Percentiles rank a stretch among this genome's conserved stretches.
Conservation (phyloP, 2,113 vertebrate species). For the Lycaon pictus region DNA sequence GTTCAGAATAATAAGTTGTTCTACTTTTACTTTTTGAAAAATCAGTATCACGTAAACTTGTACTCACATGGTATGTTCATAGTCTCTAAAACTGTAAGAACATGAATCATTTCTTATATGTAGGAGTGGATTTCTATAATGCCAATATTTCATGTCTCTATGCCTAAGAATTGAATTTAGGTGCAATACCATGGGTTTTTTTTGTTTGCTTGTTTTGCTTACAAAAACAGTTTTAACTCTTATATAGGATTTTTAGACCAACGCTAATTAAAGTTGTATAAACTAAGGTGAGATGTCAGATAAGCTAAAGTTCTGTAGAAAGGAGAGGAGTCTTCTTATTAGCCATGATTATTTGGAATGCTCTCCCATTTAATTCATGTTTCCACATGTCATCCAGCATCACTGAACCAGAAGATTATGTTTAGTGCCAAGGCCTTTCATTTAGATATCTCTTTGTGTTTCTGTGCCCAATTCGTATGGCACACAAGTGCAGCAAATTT, state of each 20-base stretch:
- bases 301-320: background rate
- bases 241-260: background rate
- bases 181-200: background rate
- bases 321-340: background rate
- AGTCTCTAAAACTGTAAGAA: background rate
- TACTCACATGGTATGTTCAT: background rate
- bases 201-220: background rate
- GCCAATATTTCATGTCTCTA: background rate
- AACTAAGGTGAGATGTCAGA: background rate
- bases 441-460: background rate
- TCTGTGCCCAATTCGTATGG: background rate
- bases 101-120: background rate
- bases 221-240: background rate
- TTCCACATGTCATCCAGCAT: background rate
- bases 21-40: background rate
- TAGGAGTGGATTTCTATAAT: background rate
- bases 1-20: background rate
- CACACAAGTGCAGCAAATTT: background rate
- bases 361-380: background rate
- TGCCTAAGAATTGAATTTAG: background rate
- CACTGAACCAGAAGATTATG: background rate
- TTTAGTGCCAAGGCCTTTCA: background rate
- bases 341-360: background rate
- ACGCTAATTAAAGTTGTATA: background rate
- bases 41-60: background rate